Evolutionary conservation across 1,140 invertebrate genomes (phyloP).

Genomic region (Steinernema khuongi): DNA sequence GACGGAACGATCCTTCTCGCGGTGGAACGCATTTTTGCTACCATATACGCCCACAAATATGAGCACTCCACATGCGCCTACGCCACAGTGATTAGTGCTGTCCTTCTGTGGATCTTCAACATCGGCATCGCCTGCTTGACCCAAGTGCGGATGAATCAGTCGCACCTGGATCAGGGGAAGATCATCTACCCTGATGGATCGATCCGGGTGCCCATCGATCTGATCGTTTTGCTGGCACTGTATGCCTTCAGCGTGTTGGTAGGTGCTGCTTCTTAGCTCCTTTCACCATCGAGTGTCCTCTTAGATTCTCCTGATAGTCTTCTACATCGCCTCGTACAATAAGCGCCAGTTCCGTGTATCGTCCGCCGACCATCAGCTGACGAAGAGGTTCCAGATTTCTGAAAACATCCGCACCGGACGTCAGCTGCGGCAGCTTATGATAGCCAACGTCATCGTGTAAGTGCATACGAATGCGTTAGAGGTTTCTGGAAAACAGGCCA

Average conservation of each 20-base stretch:
- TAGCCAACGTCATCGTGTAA: not conserved
- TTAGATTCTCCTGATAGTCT: not conserved
- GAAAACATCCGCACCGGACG: not conserved
- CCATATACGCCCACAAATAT: conserved; percentile 5
- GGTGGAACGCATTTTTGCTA: not conserved
- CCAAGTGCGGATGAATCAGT: conserved; percentile 5
- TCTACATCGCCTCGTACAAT: not conserved
- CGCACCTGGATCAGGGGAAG: not conserved
- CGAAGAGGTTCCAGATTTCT: not conserved
- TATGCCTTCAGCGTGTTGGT: not conserved
- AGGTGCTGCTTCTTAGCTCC: not conserved
- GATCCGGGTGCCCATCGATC: not conserved
- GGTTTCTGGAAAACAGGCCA: no score
- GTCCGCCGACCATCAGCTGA: not conserved
- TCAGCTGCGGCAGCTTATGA: not conserved
- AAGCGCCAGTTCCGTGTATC: not conserved
- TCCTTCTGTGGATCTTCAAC: not conserved
- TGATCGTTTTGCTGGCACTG: not conserved
- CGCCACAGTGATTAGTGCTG: not conserved
- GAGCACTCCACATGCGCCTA: not conserved
- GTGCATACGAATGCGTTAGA: not conserved
- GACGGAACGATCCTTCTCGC: not conserved
- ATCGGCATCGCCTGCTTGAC: not conserved
- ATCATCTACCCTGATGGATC: not conserved
- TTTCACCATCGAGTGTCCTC: not conserved